Percentiles rank a stretch among this genome's conserved stretches.
These are phyloP conservation scores for Arothron firmamentum DNA, from an alignment of 2,113 vertebrate species.

Conservation along the genomic window DNA sequence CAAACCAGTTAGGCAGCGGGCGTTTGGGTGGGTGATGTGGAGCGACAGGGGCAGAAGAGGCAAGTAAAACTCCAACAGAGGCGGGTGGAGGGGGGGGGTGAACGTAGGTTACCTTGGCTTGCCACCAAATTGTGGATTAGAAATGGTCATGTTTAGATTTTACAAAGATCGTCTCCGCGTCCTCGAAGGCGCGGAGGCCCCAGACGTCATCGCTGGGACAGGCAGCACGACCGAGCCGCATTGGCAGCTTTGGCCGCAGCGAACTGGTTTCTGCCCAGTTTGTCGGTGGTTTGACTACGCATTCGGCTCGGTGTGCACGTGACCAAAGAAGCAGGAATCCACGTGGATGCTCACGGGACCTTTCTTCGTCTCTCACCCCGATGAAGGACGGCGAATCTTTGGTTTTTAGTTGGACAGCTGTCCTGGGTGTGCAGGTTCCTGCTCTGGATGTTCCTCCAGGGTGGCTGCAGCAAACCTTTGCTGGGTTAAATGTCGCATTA, in stretches of 20 bases:
- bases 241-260: too few relatives aligned
- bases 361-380: slow-evolving; percentile 1
- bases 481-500: too few relatives aligned
- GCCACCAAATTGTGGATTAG: slow-evolving; percentile 39
- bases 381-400: slow-evolving; percentile 13
- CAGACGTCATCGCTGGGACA: slow-evolving; percentile 5
- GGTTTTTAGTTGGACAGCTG: slow-evolving; percentile 12
- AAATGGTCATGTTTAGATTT: slow-evolving; percentile 23
- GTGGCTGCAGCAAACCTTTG: too few relatives aligned
- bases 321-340: not conserved
- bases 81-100: not conserved
- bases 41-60: slow-evolving; percentile 30
- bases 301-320: too few relatives aligned
- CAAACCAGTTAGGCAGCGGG: slow-evolving; percentile 59
- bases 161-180: slow-evolving; percentile 42
- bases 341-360: not conserved
- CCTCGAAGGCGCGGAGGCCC: slow-evolving; percentile 15
- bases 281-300: too few relatives aligned
- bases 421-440: too few relatives aligned
- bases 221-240: too few relatives aligned
- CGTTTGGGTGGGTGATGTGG: slow-evolving; percentile 37
- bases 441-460: too few relatives aligned
- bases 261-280: too few relatives aligned
- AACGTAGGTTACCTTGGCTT: slow-evolving; percentile 16
- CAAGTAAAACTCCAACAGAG: slow-evolving; percentile 15